phyloP scores from a whole-genome alignment of 2,797 vertebrate genomes.

The Hypotaenidia okinawae region DNA sequence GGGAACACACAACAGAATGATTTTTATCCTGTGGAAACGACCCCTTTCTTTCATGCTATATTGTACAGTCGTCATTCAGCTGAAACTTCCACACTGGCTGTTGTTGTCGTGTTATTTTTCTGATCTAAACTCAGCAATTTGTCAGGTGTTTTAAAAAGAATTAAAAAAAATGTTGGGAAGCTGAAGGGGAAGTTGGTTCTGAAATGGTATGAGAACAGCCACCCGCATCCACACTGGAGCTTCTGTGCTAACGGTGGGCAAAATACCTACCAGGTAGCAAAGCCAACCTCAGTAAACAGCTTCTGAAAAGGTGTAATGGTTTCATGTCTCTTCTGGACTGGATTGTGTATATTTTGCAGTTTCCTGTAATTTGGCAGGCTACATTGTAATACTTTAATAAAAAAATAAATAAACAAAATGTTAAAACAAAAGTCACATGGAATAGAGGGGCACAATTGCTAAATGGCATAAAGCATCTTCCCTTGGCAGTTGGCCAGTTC shows the following conservation, averaged over 20 bases:
- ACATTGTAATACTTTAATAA: constrained; percentile 14
- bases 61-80: background rate
- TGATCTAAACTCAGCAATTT: background rate
- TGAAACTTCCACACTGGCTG: background rate
- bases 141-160: background rate
- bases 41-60: background rate
- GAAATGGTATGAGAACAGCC: background rate
- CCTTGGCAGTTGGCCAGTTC: constrained; percentile 65
- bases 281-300: background rate
- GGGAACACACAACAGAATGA: background rate
- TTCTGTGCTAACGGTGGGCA: background rate
- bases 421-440: constrained; percentile 17
- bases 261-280: background rate
- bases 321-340: background rate
- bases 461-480: constrained; percentile 60
- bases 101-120: background rate
- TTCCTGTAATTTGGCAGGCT: constrained; percentile 68
- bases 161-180: background rate
- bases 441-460: constrained; percentile 46
- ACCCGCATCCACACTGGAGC: background rate
- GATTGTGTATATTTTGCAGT: constrained; percentile 40
- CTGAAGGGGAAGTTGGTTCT: background rate
- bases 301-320: background rate
- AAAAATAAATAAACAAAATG: constrained; percentile 61
- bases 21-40: background rate